Conservation (phyloP, 92 coral and sea anemone genomes). For the Porites lobata region DNA sequence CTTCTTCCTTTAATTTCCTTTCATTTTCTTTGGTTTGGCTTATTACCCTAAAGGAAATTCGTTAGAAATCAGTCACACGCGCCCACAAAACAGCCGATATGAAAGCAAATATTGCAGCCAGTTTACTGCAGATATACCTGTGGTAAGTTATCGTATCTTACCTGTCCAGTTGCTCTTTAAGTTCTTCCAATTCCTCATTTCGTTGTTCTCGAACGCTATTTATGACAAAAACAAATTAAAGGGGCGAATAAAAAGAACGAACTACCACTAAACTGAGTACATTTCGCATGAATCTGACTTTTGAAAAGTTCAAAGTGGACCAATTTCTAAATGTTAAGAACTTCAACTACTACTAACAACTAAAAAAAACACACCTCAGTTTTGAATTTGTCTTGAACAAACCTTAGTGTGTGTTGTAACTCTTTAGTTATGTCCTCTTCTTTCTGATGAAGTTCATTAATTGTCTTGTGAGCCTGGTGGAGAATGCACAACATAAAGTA, state of each 20-base stretch:
- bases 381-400: not conserved
- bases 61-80: not conserved
- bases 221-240: not conserved
- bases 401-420: constrained; percentile 39
- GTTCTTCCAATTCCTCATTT: constrained; percentile 18
- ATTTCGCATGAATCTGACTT: too few relatives aligned
- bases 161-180: constrained; percentile 16
- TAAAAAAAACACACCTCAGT: not conserved
- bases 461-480: constrained; percentile 19
- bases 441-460: constrained; percentile 7
- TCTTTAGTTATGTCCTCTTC: constrained; percentile 27
- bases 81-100: too few relatives aligned
- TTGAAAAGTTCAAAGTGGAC: too few relatives aligned
- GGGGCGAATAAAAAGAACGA: not conserved
- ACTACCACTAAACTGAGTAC: not conserved
- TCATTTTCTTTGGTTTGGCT: not conserved
- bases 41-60: not conserved
- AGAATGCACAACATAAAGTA: not conserved
- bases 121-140: not conserved
- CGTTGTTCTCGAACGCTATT: constrained; percentile 23
- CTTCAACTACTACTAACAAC: not conserved
- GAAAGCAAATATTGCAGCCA: not conserved
- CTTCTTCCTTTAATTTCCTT: constrained; percentile 1
- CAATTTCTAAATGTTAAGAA: too few relatives aligned
- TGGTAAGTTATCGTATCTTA: not conserved